phyloP scores from a whole-genome alignment of 1,140 invertebrate species.

The Temnothorax curvispinosus region DNA sequence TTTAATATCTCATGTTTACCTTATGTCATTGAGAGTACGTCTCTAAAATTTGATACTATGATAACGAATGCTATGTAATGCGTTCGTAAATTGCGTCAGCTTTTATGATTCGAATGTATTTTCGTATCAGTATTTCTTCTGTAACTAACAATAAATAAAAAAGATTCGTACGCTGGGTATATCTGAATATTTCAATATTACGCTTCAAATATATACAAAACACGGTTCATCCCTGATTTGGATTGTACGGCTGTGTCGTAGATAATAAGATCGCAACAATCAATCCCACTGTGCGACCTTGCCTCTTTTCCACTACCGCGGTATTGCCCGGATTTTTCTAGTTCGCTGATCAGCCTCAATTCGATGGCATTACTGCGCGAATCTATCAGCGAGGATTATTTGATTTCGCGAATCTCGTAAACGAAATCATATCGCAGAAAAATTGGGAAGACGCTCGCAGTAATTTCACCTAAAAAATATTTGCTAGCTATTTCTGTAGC shows the following conservation, averaged over 20 bases:
- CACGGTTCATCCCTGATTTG: background rate
- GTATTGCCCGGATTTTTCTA: constrained; percentile 48
- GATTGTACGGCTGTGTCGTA: constrained; percentile 1
- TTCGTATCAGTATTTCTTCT: background rate
- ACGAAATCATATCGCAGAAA: background rate
- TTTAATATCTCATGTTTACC: background rate
- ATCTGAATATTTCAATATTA: background rate
- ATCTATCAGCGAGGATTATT: background rate
- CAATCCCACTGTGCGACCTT: constrained; percentile 65
- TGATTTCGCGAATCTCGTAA: no score
- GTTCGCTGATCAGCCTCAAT: constrained; percentile 35
- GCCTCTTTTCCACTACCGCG: constrained; percentile 27
- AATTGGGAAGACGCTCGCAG: background rate
- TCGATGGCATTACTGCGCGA: background rate
- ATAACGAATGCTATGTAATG: background rate
- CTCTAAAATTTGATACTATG: background rate
- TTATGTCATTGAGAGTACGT: no score
- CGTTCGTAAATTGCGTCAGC: background rate
- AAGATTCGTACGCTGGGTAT: background rate
- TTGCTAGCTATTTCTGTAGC: background rate
- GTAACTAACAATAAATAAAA: background rate
- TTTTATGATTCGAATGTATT: background rate
- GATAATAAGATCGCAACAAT: constrained; percentile 75
- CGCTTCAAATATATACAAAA: background rate
- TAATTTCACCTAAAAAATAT: background rate